These are phyloP conservation scores for Myopa tessellatipennis DNA, from an alignment of 2,888 invertebrate species.

Conservation along the genomic window DNA sequence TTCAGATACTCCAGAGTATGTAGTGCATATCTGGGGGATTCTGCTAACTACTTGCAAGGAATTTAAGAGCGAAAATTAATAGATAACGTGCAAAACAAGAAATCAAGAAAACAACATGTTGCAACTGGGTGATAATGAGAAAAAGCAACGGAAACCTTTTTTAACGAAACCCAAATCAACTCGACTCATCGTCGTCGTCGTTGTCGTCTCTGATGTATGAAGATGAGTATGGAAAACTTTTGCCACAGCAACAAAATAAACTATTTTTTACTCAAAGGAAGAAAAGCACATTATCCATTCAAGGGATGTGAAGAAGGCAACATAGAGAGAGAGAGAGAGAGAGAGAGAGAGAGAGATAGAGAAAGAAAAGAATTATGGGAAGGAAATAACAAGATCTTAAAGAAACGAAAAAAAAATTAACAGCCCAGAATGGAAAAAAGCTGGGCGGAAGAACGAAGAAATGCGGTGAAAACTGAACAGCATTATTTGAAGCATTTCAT, in stretches of 20 bases:
- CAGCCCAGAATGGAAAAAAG: not conserved
- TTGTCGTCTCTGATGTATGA: slow-evolving; percentile 1
- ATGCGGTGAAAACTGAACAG: slow-evolving; percentile 13
- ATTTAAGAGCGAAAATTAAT: not conserved
- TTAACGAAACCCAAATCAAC: not conserved
- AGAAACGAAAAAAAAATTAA: not conserved
- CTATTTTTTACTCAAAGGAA: not conserved
- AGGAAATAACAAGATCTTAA: not conserved
- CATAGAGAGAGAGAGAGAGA: not conserved
- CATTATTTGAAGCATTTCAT: slow-evolving; percentile 22
- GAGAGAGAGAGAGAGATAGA: not conserved
- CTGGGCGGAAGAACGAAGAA: not conserved
- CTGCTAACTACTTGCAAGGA: slow-evolving; percentile 1
- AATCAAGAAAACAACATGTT: slow-evolving; percentile 8
- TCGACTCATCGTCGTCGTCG: not conserved
- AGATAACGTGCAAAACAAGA: not conserved
- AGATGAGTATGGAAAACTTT: not conserved
- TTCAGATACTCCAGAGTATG: not conserved
- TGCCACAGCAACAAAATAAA: slow-evolving; percentile 1
- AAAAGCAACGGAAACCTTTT: slow-evolving; percentile 25
- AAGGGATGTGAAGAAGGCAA: not conserved
- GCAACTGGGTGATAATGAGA: slow-evolving; percentile 29
- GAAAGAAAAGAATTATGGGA: not conserved
- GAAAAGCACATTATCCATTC: not conserved
- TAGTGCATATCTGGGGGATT: slow-evolving; percentile 11